Percentiles rank a stretch among this genome's conserved stretches.
Evolutionary conservation across 1,140 invertebrate species (phyloP).

Genomic region (Homarus americanus): DNA sequence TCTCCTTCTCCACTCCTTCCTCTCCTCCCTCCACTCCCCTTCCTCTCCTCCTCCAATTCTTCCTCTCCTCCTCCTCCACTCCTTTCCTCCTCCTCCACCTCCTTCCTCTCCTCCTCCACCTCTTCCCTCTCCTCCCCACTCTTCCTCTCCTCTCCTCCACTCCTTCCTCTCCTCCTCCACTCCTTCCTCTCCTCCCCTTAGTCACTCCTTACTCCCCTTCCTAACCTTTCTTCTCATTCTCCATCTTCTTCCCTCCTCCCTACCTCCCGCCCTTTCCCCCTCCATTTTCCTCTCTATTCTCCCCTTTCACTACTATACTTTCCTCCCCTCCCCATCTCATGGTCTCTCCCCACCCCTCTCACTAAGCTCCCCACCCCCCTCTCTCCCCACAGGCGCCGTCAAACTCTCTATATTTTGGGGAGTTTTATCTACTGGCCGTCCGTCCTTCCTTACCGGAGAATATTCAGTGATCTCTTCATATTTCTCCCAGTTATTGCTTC

Average conservation of each 20-base stretch:
- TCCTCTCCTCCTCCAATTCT: neutral
- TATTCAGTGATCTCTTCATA: neutral
- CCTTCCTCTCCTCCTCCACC: conserved; percentile 2
- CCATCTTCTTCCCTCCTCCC: neutral
- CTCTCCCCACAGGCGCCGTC: neutral
- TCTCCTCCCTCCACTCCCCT: neutral
- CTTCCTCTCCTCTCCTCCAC: neutral
- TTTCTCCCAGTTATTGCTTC: neutral
- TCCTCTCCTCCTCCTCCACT: neutral
- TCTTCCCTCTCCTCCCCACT: neutral
- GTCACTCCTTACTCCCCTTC: neutral
- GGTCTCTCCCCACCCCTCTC: neutral
- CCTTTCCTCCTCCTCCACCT: neutral
- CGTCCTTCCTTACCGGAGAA: too few species aligned
- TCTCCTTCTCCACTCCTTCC: conserved; percentile 1
- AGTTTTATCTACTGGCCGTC: too few species aligned
- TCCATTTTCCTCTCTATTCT: too few species aligned
- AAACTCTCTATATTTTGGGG: too few species aligned
- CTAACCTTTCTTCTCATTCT: neutral
- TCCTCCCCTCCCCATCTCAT: neutral
- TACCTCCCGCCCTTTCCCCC: too few species aligned
- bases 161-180: neutral
- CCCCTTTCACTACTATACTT: neutral
- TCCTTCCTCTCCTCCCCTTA: neutral
- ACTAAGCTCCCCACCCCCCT: neutral